phyloP scores from a whole-genome alignment of 2,113 vertebrate species.

The Clarias magur region DNA sequence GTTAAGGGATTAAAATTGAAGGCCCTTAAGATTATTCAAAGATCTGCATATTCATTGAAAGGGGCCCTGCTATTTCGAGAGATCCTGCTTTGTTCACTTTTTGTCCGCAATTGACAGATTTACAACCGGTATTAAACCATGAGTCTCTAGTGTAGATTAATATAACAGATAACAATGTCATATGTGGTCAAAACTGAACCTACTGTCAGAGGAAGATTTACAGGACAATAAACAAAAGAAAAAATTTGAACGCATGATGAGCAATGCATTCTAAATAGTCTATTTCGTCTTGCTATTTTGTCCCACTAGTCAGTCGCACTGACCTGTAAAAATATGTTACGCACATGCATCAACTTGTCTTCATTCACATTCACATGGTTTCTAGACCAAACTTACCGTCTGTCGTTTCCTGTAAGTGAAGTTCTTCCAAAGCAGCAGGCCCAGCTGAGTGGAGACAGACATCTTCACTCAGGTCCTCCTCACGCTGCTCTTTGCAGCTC shows the following conservation, averaged over 20 bases:
- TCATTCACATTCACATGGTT: neutral
- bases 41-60: neutral
- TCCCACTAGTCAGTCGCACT: neutral
- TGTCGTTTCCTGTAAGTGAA: constrained; percentile 90
- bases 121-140: neutral
- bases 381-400: constrained; percentile 74
- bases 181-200: neutral
- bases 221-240: neutral
- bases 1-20: neutral
- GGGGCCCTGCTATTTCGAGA: neutral
- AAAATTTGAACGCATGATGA: neutral
- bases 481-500: constrained; percentile 62
- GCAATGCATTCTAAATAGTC: neutral
- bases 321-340: neutral
- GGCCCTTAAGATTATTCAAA: neutral
- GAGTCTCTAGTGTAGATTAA: neutral
- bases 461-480: constrained; percentile 72
- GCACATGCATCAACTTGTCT: neutral
- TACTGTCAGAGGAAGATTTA: neutral
- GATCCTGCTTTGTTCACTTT: neutral
- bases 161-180: neutral
- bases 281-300: neutral
- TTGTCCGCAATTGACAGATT: neutral
- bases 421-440: constrained; percentile 96
- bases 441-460: constrained; percentile 86